Evolutionary conservation across 2,113 vertebrate species (phyloP), one percentile per base, ranked within the genome.

Genomic region (Rhombomys opimus): DNA sequence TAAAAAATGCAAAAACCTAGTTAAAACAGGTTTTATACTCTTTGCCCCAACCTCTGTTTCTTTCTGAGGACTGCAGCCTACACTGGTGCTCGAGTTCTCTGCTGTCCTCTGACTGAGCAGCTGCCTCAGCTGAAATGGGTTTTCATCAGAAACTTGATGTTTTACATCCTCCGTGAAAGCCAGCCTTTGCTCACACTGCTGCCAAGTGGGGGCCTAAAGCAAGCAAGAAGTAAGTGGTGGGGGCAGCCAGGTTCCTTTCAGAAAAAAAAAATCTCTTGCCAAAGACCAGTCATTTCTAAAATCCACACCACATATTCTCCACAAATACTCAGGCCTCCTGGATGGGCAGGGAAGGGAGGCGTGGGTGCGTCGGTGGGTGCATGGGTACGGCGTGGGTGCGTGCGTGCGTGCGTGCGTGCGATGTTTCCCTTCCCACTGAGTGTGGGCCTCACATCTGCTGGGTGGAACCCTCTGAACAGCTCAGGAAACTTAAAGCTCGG

Each of bases 201-300:
- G 22, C 59, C 80, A 76, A 23, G 5, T 32, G 0, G 2, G 2
- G 25, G n/a, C 50, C 13, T 38, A 20, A 65, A 22, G 27, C 46
- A 77, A 23, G 13, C 35, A 90, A 77, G 41, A 76, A 61, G 59
- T 27, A 32, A 25, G 17, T 13, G 46, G 52, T 57, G 3, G 87
- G 15, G 25, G n/a, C 46, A 9, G 63, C 76, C 46, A 32, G 46
- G 46, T 30, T 78, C 27, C 46, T 32, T 41, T 82, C 9, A 46
- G 17, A 68, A 46, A 14, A 89, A 13, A 27, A 90, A 41, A 22
- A 52, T 32, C 50, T 63, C 80, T 61, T 30, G 32, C 20, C 27
- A 86, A 88, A 86, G 50, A 86, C 5, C 32, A 20, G 30, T 73
- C 76, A 46, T 88, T 72, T 90, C 84, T 93, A n/a, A 82, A 89